Base-by-base conservation (phyloP, 2,888 invertebrate species). In the Chouioia cunea region DNA sequence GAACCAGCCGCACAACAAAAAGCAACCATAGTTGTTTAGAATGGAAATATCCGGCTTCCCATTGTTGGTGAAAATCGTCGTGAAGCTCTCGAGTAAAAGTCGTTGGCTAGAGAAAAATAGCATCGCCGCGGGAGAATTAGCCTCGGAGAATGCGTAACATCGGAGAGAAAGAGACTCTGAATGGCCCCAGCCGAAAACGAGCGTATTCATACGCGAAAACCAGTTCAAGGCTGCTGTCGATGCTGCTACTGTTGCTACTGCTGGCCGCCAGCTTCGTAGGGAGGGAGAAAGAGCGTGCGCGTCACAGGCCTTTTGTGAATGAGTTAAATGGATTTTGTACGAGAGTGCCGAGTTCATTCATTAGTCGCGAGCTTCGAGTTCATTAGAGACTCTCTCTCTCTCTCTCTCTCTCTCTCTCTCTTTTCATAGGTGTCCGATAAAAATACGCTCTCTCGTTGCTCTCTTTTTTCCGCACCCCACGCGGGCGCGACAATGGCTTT, bases 261-360 rank as follows among this genome's bases (percentile, higher is more conserved):
- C 43, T 16, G 36, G 18, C 16, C 22, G 18, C 15, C 20, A 46
- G 22, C 22, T 23, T 56, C 8, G 62, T 44, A 23, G 27, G 12
- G 60, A 57, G 54, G 20, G 63, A 43, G 44, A 18, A 53, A 14
- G 23, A 58, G 70, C 67, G 63, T 46, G 52, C 53, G 66, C 62
- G 47, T 64, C 23, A 36, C 18, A 53, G 57, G 50, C 53, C 52
- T 65, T 73, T 73, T 69, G 73, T 73, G 73, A 73, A 73, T 73
- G 73, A 70, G 70, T 70, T 56, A 64, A 73, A 69, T 68, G 68
- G 65, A 73, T 72, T 72, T 72, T 57, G 72, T 68, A 69, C 65
- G 65, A 57, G 53, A 60, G 23, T 52, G 57, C 60, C 73, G 54
- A 70, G 73, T 71, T 73, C 71, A 71, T 73, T 71, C 71, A 73